A percentile compares a stretch with the other conserved stretches of the same genome.
Evolutionary conservation across 2,888 invertebrate genomes (phyloP).

Genomic region (Polymixis flavicincta): DNA sequence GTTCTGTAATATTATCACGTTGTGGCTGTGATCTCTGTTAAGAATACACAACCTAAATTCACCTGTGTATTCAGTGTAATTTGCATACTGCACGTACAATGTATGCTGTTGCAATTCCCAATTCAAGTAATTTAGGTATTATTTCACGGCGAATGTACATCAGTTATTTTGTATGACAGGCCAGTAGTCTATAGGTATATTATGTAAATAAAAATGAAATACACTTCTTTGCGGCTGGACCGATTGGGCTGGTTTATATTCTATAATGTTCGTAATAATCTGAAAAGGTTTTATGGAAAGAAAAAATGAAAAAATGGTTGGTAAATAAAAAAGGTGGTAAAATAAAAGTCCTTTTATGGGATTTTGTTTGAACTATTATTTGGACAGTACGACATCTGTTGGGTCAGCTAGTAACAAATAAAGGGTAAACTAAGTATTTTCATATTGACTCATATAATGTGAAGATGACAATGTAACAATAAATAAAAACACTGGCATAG

Average conservation of each 20-base stretch:
- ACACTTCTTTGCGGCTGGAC: background rate
- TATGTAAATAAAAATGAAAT: background rate
- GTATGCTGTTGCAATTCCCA: background rate
- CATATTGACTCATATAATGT: background rate
- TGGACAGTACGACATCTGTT: too few relatives aligned
- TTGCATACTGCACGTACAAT: constrained; percentile 6
- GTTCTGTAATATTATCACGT: background rate
- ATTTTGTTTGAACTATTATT: too few relatives aligned
- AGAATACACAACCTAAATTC: background rate
- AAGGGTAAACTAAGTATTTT: background rate
- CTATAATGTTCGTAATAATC: background rate
- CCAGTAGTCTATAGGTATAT: background rate
- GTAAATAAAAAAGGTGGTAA: too few relatives aligned
- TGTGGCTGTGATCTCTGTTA: background rate
- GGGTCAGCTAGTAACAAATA: background rate
- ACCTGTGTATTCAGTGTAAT: background rate
- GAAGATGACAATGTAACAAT: background rate
- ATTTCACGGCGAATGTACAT: background rate
- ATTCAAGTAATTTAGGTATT: constrained; percentile 1
- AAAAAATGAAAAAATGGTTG: background rate
- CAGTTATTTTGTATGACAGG: background rate
- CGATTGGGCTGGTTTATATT: background rate
- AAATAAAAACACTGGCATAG: background rate
- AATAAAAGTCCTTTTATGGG: too few relatives aligned
- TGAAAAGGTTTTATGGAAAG: background rate